A percentile compares a stretch with the other conserved stretches of the same genome.
Evolutionary conservation across 2,888 invertebrate genomes (phyloP).

Genomic region (Scrobipalpa costella): DNA sequence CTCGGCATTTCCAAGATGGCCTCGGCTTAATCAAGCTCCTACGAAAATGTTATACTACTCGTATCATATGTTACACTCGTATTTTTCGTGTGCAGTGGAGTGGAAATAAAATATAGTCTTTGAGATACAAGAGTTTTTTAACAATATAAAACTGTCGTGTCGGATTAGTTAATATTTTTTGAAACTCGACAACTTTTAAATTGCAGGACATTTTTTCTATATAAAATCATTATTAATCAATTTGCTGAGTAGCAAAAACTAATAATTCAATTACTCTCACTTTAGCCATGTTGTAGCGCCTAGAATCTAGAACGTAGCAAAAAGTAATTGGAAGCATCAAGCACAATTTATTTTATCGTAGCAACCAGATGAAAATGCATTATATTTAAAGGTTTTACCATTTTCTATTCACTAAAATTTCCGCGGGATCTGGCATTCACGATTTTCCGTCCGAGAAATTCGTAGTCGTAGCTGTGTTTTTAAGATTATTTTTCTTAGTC

Average conservation of each 20-base stretch:
- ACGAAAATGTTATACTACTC: constrained; percentile 28
- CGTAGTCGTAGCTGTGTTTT: constrained; percentile 31
- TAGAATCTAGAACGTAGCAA: no score
- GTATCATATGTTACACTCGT: no score
- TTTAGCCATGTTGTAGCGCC: no score
- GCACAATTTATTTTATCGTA: neutral
- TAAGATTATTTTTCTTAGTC: constrained; percentile 51
- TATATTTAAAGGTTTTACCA: neutral
- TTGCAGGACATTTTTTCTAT: neutral
- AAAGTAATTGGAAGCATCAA: no score
- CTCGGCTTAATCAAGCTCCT: constrained; percentile 50
- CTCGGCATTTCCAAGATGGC: constrained; percentile 49
- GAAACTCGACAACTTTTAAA: no score
- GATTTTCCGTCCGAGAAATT: constrained; percentile 22
- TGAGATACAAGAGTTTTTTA: neutral
- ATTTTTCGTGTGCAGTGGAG: no score
- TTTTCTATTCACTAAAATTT: neutral
- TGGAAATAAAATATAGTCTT: neutral
- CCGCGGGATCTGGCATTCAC: constrained; percentile 11
- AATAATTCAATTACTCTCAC: no score
- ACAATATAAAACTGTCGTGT: no score
- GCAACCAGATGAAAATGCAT: neutral
- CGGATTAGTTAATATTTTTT: no score
- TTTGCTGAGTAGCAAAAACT: no score
- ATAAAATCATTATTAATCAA: neutral